Evolutionary conservation across 2,797 vertebrate genomes (phyloP).

Genomic region (Pipistrellus kuhlii): DNA sequence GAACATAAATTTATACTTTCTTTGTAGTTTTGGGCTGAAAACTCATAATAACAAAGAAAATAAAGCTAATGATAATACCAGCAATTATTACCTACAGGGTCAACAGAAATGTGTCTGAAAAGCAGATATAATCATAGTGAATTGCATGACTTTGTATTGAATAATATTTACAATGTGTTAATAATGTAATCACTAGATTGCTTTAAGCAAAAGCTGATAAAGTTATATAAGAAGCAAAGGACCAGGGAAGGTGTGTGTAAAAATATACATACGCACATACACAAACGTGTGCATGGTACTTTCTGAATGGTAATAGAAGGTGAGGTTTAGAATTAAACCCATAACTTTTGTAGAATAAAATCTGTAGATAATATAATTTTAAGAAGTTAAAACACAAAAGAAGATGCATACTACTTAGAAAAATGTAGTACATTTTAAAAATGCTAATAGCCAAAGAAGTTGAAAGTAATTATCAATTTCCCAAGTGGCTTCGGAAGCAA

Average conservation of each 20-base stretch:
- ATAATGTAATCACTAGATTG: background rate
- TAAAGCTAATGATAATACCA: background rate
- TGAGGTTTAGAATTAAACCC: background rate
- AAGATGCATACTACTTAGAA: background rate
- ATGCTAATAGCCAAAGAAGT: background rate
- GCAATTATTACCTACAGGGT: background rate
- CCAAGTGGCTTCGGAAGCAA: background rate
- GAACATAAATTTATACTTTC: background rate
- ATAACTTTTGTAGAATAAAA: background rate
- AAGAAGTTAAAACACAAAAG: background rate
- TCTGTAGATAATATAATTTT: background rate
- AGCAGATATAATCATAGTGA: background rate
- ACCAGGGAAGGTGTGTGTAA: background rate
- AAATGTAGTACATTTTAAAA: background rate
- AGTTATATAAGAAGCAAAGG: background rate
- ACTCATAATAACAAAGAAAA: slow-evolving; percentile 11
- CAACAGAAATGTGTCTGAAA: slow-evolving; percentile 8
- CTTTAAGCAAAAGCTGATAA: slow-evolving; percentile 4
- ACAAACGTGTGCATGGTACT: accelerated
- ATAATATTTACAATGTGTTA: slow-evolving; percentile 35
- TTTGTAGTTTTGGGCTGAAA: background rate
- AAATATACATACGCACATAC: too few species aligned
- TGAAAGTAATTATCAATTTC: background rate
- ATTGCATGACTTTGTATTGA: slow-evolving; percentile 3
- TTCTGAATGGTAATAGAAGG: accelerated